These are phyloP conservation scores for Synanthedon myopaeformis DNA, from an alignment of 2,888 invertebrate genomes.

Conservation along the genomic window DNA sequence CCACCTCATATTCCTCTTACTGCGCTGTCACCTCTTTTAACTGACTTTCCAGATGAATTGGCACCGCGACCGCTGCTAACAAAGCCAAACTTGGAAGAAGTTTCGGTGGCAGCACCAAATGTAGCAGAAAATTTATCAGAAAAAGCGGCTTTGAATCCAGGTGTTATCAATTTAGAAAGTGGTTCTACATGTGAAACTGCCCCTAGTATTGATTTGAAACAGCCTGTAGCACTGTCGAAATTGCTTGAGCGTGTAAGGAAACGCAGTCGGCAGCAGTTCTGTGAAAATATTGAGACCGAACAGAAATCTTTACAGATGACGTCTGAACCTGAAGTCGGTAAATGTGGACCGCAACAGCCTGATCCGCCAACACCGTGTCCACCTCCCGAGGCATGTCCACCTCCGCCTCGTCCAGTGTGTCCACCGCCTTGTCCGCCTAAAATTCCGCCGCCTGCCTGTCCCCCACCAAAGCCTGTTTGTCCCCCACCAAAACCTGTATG, in stretches of 20 bases:
- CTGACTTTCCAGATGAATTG: no score
- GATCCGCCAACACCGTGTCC: not conserved
- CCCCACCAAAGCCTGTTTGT: constrained; percentile 8
- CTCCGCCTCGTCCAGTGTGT: constrained; percentile 14
- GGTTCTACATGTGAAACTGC: not conserved
- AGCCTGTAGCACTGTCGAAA: constrained; percentile 23
- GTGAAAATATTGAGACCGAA: constrained; percentile 7
- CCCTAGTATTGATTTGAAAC: not conserved
- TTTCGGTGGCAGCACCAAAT: not conserved
- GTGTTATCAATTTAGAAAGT: not conserved
- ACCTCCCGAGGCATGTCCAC: constrained; percentile 1
- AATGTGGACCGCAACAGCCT: constrained; percentile 9
- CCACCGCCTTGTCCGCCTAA: constrained; percentile 12
- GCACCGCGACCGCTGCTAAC: no score
- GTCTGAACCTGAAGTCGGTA: constrained; percentile 4
- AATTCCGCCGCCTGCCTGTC: constrained; percentile 1
- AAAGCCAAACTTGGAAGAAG: no score
- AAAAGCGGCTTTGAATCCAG: not conserved
- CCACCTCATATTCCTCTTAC: no score
- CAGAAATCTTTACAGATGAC: constrained; percentile 6
- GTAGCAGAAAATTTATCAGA: not conserved
- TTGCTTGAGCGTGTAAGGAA: constrained; percentile 29
- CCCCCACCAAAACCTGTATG: constrained; percentile 8
- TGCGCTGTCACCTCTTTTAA: no score
- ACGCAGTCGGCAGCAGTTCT: constrained; percentile 21